Percentiles rank a stretch among this genome's conserved stretches.
Conservation (phyloP, 1,140 invertebrate genomes). For the Drosophila sulfurigaster region DNA sequence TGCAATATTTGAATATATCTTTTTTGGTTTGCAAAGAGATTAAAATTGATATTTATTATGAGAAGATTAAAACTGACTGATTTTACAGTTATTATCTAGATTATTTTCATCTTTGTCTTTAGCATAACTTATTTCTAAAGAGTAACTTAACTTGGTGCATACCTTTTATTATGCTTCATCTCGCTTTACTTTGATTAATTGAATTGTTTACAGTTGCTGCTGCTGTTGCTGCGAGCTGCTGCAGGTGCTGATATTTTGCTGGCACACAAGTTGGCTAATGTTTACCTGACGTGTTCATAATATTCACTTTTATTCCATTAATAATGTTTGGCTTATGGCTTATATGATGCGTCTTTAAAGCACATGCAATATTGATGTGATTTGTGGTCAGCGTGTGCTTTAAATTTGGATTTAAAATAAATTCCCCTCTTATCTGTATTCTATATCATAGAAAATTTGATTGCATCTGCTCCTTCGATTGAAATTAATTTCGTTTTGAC, state of each 20-base stretch:
- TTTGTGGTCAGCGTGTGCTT: not conserved
- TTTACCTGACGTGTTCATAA: slow-evolving; percentile 52
- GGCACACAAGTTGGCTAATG: slow-evolving; percentile 18
- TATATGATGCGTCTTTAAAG: slow-evolving; percentile 40
- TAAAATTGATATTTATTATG: not conserved
- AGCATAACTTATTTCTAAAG: not conserved
- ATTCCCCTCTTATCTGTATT: too few species aligned
- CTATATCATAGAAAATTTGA: too few species aligned
- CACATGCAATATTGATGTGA: slow-evolving; percentile 58
- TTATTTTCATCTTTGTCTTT: too few species aligned
- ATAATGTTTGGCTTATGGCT: slow-evolving; percentile 55
- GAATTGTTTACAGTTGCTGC: slow-evolving; percentile 52
- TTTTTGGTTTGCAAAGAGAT: not conserved
- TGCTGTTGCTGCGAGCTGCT: not conserved
- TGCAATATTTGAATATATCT: not conserved
- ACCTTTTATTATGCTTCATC: not conserved
- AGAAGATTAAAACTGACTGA: too few species aligned
- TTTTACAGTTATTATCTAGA: too few species aligned
- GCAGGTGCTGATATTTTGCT: slow-evolving; percentile 22
- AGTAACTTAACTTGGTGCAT: not conserved
- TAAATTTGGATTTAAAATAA: not conserved
- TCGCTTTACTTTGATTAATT: slow-evolving; percentile 49
- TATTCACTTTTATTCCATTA: slow-evolving; percentile 56
- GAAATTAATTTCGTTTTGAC: not conserved
- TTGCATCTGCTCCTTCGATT: not conserved